Base-by-base conservation (phyloP, 2,888 invertebrate genomes). In the Pycnomerus fuliginosus region DNA sequence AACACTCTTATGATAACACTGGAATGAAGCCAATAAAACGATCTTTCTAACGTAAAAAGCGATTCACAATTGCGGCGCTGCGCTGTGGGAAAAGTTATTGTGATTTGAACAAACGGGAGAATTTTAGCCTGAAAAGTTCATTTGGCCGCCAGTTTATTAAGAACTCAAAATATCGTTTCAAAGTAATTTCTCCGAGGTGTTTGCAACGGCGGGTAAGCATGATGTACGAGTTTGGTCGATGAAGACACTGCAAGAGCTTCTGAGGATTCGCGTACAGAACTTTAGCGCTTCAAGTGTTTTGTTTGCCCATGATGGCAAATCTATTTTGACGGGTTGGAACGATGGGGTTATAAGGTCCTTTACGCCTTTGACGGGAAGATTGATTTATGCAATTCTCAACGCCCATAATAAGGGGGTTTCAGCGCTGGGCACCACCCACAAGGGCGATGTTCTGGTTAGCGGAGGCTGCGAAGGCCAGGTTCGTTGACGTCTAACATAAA, bases 381-480 rank as follows among this genome's bases (percentile, higher is more conserved):
- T 88, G 7, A 82, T 90, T 52, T 94, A 85, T 73, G 83, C 84
- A 31, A 91, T 96, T 59, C 79, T 84, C 54, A 88, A 91, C 74
- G 91, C 94, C 1, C 95, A 96, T 67, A 87, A 89, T 58, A 90
- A 91, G 67, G 91, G 91, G 39, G 87, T 89, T 0, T 90, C 93
- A 1, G 90, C 93, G 0, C 70, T 96, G 23, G 84, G 85, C 14
- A 79, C 85, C 52, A 86, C 89, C 0, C 76, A 75, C 2, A 80
- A 84, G 56, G 87, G 87, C 1, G 74, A 74, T 10, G 79, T 81
- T 14, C 77, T 96, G 35, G 80, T 95, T 30, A 92, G 90, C 30
- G 95, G 95, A 1, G 95, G 94, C 2, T 87, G 90, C 49, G 93
- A 94, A 65, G 95, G 94, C n/a, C 91, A 93, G 76, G 88, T 46